Evolutionary conservation across 2,113 vertebrate species (phyloP).

Genomic region (Apaloderma vittatum): DNA sequence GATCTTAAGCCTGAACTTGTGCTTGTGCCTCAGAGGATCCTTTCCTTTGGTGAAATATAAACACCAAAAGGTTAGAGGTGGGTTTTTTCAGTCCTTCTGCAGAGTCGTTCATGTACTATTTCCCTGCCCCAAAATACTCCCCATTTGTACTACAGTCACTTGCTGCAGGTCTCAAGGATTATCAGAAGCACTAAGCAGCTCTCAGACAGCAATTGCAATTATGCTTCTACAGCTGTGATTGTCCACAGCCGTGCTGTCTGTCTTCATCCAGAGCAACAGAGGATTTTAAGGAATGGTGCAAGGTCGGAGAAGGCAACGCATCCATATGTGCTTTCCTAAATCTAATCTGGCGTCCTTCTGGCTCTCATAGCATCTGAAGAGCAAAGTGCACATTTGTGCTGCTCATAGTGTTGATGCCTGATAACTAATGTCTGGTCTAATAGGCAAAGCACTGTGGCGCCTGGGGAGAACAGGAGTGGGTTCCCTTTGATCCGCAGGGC

Average conservation of each 20-base stretch:
- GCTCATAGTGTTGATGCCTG: background rate
- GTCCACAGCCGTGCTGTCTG: background rate
- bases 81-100: rapidly evolving
- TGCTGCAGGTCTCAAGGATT: background rate
- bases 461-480: background rate
- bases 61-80: background rate
- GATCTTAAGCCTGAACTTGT: background rate
- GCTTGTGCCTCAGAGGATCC: background rate
- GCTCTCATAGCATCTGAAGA: background rate
- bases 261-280: background rate
- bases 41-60: background rate
- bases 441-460: background rate
- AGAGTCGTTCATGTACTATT: background rate
- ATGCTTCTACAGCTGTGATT: background rate
- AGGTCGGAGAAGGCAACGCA: background rate
- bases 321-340: constrained; percentile 1
- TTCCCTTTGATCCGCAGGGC: constrained; percentile 26
- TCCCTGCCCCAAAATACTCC: background rate
- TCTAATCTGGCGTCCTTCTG: constrained; percentile 51
- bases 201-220: constrained; percentile 38
- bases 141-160: background rate
- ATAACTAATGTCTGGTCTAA: background rate
- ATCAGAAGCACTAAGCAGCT: constrained; percentile 34
- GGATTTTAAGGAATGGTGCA: background rate
- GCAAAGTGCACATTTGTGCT: constrained; percentile 47